A percentile compares a stretch with the other conserved stretches of the same genome.
Evolutionary conservation across 30 jellyfish, hydroid and myxozoan species (phyloP).

Genomic region (Pseudorhiza aurosa): DNA sequence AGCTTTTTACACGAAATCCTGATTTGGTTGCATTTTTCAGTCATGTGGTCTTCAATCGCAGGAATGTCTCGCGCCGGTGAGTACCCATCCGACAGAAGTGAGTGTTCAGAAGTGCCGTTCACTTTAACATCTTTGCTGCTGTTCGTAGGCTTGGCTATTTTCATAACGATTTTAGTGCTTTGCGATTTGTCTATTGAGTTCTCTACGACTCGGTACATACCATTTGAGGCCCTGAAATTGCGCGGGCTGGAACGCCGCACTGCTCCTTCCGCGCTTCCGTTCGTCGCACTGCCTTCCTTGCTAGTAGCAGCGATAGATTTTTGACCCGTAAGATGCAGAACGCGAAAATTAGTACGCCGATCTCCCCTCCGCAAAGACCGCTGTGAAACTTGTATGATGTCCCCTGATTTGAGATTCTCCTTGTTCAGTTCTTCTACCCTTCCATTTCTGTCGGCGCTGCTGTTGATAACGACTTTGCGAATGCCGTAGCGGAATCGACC

Average conservation of each 20-base stretch:
- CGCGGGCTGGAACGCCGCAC: conserved; percentile 7
- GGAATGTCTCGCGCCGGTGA: conserved; percentile 75
- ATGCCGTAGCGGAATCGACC: conserved; percentile 31
- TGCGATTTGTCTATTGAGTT: conserved; percentile 61
- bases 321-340: conserved; percentile 36
- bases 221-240: conserved; percentile 26
- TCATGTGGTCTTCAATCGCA: conserved; percentile 58
- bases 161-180: conserved; percentile 53
- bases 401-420: conserved; percentile 20
- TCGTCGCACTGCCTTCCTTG: conserved; percentile 5
- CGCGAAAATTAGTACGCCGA: conserved; percentile 44
- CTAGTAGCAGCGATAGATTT: conserved; percentile 9
- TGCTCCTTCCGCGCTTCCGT: conserved; percentile 27
- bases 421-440: conserved; percentile 27
- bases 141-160: conserved; percentile 70
- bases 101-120: conserved; percentile 47
- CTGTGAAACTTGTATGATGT: conserved; percentile 1
- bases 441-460: neutral
- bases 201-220: conserved; percentile 73
- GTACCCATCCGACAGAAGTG: conserved; percentile 56
- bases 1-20: conserved; percentile 67
- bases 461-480: neutral
- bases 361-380: conserved; percentile 40
- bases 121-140: conserved; percentile 36
- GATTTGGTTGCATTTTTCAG: conserved; percentile 57